Conservation (phyloP, 2,797 vertebrate species). For the Ctenosaura bakeri region DNA sequence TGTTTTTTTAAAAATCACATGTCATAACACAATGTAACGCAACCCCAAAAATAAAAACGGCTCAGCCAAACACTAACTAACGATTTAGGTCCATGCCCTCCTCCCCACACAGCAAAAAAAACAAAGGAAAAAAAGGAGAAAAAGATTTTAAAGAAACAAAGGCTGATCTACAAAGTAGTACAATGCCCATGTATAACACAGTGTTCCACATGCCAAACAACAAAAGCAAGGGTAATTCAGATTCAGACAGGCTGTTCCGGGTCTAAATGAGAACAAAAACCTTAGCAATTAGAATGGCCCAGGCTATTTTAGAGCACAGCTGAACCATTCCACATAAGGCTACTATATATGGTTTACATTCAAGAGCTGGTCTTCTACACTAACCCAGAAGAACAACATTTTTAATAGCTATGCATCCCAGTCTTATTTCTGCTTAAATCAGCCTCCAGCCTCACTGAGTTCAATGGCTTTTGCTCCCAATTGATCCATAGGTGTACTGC, state of each 20-base stretch:
- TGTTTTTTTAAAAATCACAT: neutral
- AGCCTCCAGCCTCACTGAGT: neutral
- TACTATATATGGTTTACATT: neutral
- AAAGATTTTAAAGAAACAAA: neutral
- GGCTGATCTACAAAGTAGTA: neutral
- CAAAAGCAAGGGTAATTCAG: constrained; percentile 14
- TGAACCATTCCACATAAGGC: constrained; percentile 23
- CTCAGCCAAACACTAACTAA: neutral
- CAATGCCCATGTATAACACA: neutral
- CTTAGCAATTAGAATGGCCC: constrained; percentile 34
- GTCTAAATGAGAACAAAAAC: constrained; percentile 25
- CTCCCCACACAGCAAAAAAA: neutral
- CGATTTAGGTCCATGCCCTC: neutral
- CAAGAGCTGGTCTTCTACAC: neutral
- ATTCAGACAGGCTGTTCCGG: constrained; percentile 28
- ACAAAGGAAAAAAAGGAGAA: neutral
- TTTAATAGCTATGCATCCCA: neutral
- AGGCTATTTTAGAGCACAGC: constrained; percentile 54
- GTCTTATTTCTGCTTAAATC: neutral
- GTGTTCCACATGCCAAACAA: constrained; percentile 27
- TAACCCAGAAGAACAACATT: no score
- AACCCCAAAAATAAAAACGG: neutral
- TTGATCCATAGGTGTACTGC: no score
- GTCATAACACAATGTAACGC: neutral
- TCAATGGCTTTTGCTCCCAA: neutral